phyloP scores from a whole-genome alignment of 2,888 invertebrate species.

The Morpho achilles region DNA sequence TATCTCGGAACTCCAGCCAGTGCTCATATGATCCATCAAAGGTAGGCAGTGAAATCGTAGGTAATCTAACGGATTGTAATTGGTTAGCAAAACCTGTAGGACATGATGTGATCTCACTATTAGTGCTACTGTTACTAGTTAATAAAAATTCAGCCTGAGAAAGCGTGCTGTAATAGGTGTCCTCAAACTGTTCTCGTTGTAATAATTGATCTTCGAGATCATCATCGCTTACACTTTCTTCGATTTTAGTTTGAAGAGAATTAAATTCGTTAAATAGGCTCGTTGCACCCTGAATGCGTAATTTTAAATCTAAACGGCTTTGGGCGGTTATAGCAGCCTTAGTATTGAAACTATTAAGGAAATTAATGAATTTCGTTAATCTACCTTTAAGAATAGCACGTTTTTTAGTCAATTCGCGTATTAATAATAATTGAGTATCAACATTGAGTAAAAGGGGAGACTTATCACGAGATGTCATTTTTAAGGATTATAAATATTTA shows the following conservation, averaged over 20 bases:
- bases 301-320: not conserved
- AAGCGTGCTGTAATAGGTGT: not conserved
- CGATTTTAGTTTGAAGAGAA: not conserved
- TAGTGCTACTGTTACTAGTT: not conserved
- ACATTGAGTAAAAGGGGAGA: too few species aligned
- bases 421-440: not conserved
- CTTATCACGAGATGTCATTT: too few species aligned
- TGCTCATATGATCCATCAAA: not conserved
- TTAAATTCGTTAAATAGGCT: not conserved
- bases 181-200: not conserved
- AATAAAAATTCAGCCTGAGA: not conserved
- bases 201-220: not conserved
- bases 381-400: slow-evolving; percentile 1
- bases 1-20: not conserved
- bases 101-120: not conserved
- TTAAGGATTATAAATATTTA: too few species aligned
- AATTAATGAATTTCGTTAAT: not conserved
- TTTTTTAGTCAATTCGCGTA: slow-evolving; percentile 1
- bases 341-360: not conserved
- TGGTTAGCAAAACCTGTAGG: not conserved
- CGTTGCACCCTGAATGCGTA: not conserved
- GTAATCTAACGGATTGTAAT: not conserved
- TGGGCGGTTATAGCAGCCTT: not conserved
- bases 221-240: not conserved
- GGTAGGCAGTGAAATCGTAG: not conserved